Evolutionary conservation across 2,888 invertebrate species (phyloP), one percentile per base, ranked within the genome.

Genomic region (Alentia gelatinosa): DNA sequence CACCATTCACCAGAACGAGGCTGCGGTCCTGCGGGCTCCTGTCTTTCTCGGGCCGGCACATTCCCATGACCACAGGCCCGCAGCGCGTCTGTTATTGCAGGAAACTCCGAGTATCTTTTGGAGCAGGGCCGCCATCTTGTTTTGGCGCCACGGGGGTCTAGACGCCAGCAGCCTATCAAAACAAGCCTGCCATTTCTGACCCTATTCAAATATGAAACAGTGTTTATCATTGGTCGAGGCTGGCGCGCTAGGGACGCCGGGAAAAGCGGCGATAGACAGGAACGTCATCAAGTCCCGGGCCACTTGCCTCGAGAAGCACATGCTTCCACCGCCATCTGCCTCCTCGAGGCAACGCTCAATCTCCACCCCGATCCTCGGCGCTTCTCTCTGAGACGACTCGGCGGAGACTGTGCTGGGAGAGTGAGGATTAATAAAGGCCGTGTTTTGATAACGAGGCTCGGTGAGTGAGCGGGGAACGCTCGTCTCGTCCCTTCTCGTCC

Each of bases 141-240:
- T 39, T 83, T 37, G 83, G 83, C 83, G 37, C 83, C 83, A 9
- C 42, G 4, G 12, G 1, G 39, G 12, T 30, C 83, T 39, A 83
- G 83, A 83, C 83, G 39, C 39, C 42, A 40, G 39, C 83, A 83
- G 83, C 83, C 83, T 83, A 83, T 83, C 83, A 83, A 83, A 83
- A 83, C 42, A 83, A 83, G 39, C 42, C 39, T 83, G 39, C 83
- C 83, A 83, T 83, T 83, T 83, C 39, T 83, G 83, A 83, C 83
- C 83, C 83, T 83, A 83, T 83, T 83, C 83, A 83, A 83, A 83
- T 83, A 83, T 83, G 83, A 35, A 83, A 37, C 83, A 39, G 23
- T 83, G 83, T 83, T 83, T 83, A 83, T 35, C 83, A 83, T 83
- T 83, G 83, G 83, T 40, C 83, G 39, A 56, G 39, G 83, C 35